A percentile compares a stretch with the other conserved stretches of the same genome.
Conservation (phyloP, 2,888 invertebrate genomes). For the Pristionchus mayeri region DNA sequence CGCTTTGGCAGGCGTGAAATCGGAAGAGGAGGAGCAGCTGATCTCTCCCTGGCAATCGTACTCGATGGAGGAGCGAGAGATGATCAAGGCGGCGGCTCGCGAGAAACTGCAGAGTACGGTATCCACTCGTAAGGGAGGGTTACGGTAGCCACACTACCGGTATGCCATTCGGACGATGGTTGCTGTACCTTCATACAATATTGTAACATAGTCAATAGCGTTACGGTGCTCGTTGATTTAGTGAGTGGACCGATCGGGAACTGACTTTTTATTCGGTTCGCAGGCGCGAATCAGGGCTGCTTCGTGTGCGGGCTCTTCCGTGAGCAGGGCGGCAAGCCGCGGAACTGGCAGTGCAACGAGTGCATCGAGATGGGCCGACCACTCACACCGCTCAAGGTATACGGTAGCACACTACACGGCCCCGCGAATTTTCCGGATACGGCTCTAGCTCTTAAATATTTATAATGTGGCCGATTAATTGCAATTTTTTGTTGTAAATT, state of each 20-base stretch:
- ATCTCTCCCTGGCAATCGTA: background rate
- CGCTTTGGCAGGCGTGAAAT: background rate
- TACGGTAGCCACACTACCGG: background rate
- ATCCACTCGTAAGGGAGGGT: background rate
- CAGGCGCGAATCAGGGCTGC: background rate
- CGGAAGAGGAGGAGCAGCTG: background rate
- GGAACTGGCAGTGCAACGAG: conserved; percentile 3
- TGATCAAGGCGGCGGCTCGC: background rate
- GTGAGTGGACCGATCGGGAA: background rate
- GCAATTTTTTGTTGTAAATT: too few species aligned
- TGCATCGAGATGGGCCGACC: background rate
- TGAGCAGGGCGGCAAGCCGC: background rate
- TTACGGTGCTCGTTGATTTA: too few species aligned
- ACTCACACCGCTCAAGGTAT: background rate
- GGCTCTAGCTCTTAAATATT: background rate
- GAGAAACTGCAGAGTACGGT: conserved; percentile 30
- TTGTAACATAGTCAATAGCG: too few species aligned
- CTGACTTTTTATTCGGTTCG: background rate
- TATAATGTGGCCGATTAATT: too few species aligned
- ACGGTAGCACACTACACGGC: background rate
- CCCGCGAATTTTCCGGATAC: too few species aligned
- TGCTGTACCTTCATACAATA: too few species aligned
- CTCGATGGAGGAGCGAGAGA: background rate
- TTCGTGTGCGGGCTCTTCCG: background rate
- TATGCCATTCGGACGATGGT: too few species aligned